Conservation (phyloP, 2,888 invertebrate genomes). For the Torymus texanus region DNA sequence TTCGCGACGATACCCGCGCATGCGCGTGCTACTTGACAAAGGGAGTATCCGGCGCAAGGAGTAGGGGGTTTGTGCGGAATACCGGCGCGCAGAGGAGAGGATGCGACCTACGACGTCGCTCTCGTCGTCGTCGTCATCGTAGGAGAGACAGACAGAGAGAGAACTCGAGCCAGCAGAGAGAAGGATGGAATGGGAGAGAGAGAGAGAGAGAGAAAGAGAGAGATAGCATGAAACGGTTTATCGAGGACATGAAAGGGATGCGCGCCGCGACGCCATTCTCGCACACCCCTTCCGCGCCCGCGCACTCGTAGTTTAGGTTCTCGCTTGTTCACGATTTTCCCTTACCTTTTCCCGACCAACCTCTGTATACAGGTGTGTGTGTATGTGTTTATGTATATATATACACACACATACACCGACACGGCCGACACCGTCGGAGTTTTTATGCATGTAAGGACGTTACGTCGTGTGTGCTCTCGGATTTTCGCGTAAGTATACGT, state of each 20-base stretch:
- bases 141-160: background rate
- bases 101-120: background rate
- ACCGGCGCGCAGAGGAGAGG: background rate
- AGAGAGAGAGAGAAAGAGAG: background rate
- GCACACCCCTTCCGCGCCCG: conserved; percentile 42
- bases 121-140: background rate
- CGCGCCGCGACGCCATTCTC: conserved; percentile 66
- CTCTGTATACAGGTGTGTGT: too few species aligned
- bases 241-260: conserved; percentile 64
- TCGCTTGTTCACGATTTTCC: background rate
- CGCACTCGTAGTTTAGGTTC: too few species aligned
- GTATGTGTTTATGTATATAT: too few species aligned
- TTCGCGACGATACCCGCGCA: conserved; percentile 4
- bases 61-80: background rate
- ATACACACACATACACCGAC: too few species aligned
- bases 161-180: background rate
- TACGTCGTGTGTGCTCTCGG: background rate
- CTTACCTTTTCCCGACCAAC: too few species aligned
- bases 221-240: conserved; percentile 57
- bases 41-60: conserved; percentile 20
- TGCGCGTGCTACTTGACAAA: conserved; percentile 36
- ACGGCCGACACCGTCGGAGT: too few species aligned
- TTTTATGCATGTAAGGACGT: background rate
- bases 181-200: background rate
- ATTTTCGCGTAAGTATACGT: background rate